Conservation (phyloP, 2,797 vertebrate genomes). For the Micrastur ruficollis region DNA sequence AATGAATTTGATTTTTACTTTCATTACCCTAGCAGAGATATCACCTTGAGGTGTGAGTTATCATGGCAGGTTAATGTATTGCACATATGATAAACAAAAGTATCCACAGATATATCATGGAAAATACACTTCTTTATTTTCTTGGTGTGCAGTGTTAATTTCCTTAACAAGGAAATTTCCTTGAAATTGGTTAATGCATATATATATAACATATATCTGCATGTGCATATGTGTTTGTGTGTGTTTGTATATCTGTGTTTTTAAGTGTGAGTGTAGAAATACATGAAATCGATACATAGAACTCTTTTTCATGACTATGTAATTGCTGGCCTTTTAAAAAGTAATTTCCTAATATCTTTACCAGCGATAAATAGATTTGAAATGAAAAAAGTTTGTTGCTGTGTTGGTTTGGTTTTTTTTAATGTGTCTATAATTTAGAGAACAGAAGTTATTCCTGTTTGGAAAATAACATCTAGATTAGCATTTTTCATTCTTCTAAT, state of each 20-base stretch:
- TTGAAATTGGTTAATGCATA: neutral
- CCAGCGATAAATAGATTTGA: neutral
- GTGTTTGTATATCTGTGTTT: neutral
- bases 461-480: neutral
- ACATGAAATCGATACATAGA: fast-evolving
- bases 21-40: neutral
- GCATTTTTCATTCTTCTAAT: neutral
- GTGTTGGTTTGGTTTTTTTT: fast-evolving
- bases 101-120: no score
- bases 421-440: neutral
- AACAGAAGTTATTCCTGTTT: neutral
- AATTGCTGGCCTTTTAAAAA: neutral
- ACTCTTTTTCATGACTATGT: neutral
- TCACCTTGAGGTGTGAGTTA: neutral
- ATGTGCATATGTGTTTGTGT: no score
- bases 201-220: neutral
- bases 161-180: neutral
- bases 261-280: neutral
- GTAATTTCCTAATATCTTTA: neutral
- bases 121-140: neutral
- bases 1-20: neutral
- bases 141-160: neutral
- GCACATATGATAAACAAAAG: neutral
- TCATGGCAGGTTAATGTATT: neutral
- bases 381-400: neutral